Evolutionary conservation across 2,797 vertebrate species (phyloP).

Genomic region (Dendrocincla tyrannina): DNA sequence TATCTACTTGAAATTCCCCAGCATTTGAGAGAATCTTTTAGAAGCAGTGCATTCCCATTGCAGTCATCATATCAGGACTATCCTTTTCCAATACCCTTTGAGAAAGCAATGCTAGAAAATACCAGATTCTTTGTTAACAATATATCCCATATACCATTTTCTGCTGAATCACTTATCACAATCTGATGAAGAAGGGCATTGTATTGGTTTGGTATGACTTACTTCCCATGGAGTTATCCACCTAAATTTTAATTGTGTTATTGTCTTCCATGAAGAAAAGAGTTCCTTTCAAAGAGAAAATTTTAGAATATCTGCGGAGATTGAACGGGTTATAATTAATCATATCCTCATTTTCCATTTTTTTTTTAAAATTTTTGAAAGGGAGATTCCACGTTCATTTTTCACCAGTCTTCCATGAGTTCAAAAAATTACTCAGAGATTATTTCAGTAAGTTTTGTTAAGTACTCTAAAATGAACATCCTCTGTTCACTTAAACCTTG

Average conservation of each 20-base stretch:
- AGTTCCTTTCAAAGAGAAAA: not conserved
- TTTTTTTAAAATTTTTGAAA: not conserved
- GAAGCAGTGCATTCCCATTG: not conserved
- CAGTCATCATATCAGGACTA: not conserved
- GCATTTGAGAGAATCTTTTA: not conserved
- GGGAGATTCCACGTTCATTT: not conserved
- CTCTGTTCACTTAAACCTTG: not conserved
- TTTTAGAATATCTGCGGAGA: not conserved
- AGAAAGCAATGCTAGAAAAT: not conserved
- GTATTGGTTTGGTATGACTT: not conserved
- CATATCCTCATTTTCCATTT: not conserved
- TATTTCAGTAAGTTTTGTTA: not conserved
- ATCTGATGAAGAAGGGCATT: not conserved
- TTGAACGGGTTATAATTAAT: not conserved
- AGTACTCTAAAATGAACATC: not conserved
- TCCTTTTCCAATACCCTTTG: not conserved
- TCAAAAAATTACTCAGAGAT: not conserved
- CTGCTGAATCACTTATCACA: not conserved
- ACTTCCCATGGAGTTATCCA: not conserved
- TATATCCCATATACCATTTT: not conserved
- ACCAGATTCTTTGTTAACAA: not conserved
- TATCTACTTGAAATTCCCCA: not conserved
- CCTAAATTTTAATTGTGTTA: not conserved
- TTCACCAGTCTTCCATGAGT: not conserved
- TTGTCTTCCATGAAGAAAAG: not conserved